Percentiles rank a stretch among this genome's conserved stretches.
phyloP scores from a whole-genome alignment of 1,140 invertebrate genomes.

The Drosophila guanche region DNA sequence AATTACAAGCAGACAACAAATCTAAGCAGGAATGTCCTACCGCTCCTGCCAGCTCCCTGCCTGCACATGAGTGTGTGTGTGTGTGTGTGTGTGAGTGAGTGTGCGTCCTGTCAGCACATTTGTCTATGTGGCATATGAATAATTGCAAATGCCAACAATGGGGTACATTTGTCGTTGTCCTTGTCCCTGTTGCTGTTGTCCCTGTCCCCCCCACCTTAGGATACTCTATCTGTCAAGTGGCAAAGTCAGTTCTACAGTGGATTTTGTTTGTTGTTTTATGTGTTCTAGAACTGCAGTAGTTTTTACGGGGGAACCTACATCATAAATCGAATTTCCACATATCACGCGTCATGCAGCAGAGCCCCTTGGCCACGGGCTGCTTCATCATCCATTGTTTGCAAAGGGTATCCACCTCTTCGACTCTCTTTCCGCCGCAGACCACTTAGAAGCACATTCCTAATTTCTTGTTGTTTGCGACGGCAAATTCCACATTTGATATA shows the following conservation, averaged over 20 bases:
- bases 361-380: too few relatives aligned
- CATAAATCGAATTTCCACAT: too few relatives aligned
- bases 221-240: too few relatives aligned
- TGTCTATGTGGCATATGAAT: slow-evolving; percentile 81
- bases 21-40: slow-evolving; percentile 73
- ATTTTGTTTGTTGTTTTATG: too few relatives aligned
- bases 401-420: too few relatives aligned
- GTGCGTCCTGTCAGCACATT: slow-evolving; percentile 72
- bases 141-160: slow-evolving; percentile 80
- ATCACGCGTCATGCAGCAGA: neutral
- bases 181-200: slow-evolving; percentile 25
- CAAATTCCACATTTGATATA: slow-evolving; percentile 50
- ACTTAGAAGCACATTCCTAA: too few relatives aligned
- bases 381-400: too few relatives aligned
- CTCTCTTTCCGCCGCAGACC: too few relatives aligned
- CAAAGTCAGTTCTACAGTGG: too few relatives aligned
- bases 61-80: slow-evolving; percentile 12
- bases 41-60: slow-evolving; percentile 5
- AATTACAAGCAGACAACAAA: slow-evolving; percentile 75
- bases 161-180: slow-evolving; percentile 63
- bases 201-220: neutral
- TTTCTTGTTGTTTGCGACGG: slow-evolving; percentile 29
- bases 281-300: neutral
- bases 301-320: neutral
- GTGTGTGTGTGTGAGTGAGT: slow-evolving; percentile 21